These are phyloP conservation scores for Anolis carolinensis DNA, from an alignment of 2,113 vertebrate genomes.

Conservation along the genomic window DNA sequence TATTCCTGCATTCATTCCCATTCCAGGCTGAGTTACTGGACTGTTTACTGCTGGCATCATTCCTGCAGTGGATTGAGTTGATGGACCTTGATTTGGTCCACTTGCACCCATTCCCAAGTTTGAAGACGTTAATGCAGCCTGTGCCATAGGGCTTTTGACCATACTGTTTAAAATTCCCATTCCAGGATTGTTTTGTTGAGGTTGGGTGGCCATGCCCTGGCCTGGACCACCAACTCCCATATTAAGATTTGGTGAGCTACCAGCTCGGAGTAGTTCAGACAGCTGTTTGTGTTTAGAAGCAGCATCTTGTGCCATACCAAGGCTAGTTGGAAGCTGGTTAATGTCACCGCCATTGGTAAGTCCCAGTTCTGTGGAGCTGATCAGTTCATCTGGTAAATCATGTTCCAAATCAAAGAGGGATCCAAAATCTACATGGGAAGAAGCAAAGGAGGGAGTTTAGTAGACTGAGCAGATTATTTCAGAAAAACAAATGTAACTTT, in stretches of 20 bases:
- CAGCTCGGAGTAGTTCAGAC: conserved; percentile 90
- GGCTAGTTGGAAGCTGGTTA: conserved; percentile 88
- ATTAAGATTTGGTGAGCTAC: conserved; percentile 82
- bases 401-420: conserved; percentile 97
- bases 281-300: conserved; percentile 98
- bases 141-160: conserved; percentile 83
- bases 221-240: conserved; percentile 81
- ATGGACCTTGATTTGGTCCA: conserved; percentile 78
- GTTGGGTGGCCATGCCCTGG: conserved; percentile 77
- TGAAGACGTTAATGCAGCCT: conserved; percentile 79
- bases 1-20: conserved; percentile 82
- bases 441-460: conserved; percentile 38
- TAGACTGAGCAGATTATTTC: conserved; percentile 34
- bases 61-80: conserved; percentile 73
- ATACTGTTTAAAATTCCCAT: conserved; percentile 84
- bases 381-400: conserved; percentile 97
- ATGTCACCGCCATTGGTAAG: conserved; percentile 91
- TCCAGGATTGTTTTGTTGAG: conserved; percentile 81
- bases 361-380: conserved; percentile 91
- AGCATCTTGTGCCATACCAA: conserved; percentile 90
- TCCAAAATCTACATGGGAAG: conserved; percentile 87
- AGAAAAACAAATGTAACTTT: neutral
- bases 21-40: conserved; percentile 79
- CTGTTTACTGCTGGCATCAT: conserved; percentile 80
- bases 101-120: conserved; percentile 75